A percentile compares a stretch with the other conserved stretches of the same genome.
Evolutionary conservation across 2,797 vertebrate species (phyloP).

Genomic region (Dendrocincla tyrannina): DNA sequence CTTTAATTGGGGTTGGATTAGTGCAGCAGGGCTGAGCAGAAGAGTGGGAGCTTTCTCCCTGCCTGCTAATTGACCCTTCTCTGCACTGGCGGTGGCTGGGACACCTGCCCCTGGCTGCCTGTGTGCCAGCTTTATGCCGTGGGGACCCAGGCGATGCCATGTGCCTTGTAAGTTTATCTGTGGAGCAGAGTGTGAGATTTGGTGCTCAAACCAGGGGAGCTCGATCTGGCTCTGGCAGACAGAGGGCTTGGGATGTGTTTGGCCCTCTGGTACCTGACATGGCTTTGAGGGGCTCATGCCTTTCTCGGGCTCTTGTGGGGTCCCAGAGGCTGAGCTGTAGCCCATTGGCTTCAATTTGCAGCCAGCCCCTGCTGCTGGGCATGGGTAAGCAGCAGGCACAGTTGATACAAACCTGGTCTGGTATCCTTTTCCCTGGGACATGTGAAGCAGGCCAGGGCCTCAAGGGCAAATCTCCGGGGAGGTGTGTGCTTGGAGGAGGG

Average conservation of each 20-base stretch:
- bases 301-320: background rate
- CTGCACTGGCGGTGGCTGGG: background rate
- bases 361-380: background rate
- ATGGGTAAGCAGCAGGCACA: background rate
- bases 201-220: background rate
- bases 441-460: background rate
- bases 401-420: background rate
- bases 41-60: background rate
- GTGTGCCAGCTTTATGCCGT: background rate
- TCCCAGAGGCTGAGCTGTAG: background rate
- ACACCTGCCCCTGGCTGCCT: background rate
- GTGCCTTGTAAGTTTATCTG: background rate
- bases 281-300: background rate
- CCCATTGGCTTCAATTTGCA: background rate
- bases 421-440: background rate
- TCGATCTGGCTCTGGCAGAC: accelerated
- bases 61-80: background rate
- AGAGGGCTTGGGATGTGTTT: background rate
- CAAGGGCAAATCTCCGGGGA: background rate
- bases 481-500: background rate
- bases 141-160: background rate
- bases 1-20: constrained; percentile 33
- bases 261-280: background rate
- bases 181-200: background rate
- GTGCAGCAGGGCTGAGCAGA: background rate